phyloP scores from a whole-genome alignment of 37 sponge, comb jelly and placozoan species.

The Haliclona indistincta region DNA sequence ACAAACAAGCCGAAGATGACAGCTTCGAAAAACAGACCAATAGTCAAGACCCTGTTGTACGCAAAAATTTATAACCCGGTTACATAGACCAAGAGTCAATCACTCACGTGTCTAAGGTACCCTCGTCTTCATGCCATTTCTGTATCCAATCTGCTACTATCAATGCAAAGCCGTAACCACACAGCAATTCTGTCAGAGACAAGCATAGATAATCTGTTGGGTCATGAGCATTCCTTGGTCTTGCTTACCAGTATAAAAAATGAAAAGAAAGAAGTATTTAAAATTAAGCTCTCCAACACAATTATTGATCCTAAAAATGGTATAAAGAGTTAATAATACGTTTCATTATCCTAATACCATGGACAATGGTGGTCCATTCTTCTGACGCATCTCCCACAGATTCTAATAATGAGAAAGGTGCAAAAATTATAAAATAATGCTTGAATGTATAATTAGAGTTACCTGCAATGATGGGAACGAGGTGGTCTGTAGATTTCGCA shows the following conservation, averaged over 20 bases:
- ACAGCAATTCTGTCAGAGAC: constrained; percentile 34
- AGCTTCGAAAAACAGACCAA: constrained; percentile 49
- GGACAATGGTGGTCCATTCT: constrained; percentile 95
- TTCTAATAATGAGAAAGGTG: constrained; percentile 50
- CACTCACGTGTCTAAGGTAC: constrained; percentile 37
- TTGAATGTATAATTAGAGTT: not conserved
- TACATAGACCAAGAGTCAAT: not conserved
- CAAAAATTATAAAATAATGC: not conserved
- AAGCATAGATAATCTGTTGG: not conserved
- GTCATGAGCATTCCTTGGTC: no score
- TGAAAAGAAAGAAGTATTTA: constrained; percentile 80
- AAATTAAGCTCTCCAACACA: constrained; percentile 83
- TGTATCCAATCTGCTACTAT: constrained; percentile 50
- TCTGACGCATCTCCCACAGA: constrained; percentile 80
- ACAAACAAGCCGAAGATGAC: constrained; percentile 79
- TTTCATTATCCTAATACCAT: constrained; percentile 32
- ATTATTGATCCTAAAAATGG: constrained; percentile 69
- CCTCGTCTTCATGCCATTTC: constrained; percentile 16
- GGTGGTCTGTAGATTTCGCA: constrained; percentile 91
- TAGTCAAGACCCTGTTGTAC: constrained; percentile 35
- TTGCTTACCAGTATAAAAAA: constrained; percentile 71
- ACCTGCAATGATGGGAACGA: constrained; percentile 87
- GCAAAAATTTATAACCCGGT: not conserved
- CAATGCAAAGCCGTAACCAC: constrained; percentile 37
- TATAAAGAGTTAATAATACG: not conserved